Evolutionary conservation across 1,140 invertebrate species (phyloP).

Genomic region (Solen grandis): DNA sequence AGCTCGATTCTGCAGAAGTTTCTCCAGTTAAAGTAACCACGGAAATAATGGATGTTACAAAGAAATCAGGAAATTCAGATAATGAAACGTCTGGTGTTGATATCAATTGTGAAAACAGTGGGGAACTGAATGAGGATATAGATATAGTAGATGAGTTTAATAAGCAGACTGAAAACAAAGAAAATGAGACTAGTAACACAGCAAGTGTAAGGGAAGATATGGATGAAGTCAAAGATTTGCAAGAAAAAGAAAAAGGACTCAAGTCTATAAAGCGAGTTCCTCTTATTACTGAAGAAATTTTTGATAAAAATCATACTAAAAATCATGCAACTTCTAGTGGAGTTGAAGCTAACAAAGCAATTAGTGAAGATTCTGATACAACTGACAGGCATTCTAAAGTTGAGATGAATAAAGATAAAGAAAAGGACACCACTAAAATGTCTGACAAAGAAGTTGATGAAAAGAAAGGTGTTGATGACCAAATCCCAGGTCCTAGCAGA

Average conservation of each 20-base stretch:
- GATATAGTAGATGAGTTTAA: background rate
- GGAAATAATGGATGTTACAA: background rate
- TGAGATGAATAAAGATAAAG: background rate
- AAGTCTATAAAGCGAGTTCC: background rate
- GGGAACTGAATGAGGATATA: background rate
- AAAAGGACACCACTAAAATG: background rate
- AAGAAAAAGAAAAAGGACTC: background rate
- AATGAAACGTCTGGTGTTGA: background rate
- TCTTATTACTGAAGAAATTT: background rate
- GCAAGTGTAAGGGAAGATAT: background rate
- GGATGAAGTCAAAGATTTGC: background rate
- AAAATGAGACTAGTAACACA: background rate
- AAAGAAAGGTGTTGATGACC: background rate
- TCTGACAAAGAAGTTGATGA: background rate
- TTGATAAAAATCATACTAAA: background rate
- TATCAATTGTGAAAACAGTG: background rate
- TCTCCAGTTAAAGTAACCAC: background rate
- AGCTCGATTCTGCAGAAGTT: background rate
- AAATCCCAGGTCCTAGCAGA: background rate
- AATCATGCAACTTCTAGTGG: too few species aligned
- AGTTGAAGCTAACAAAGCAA: background rate
- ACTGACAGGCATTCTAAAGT: background rate
- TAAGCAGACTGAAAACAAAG: background rate
- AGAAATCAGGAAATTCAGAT: background rate
- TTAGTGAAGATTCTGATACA: background rate